These are phyloP conservation scores for Monodelphis domestica DNA, from an alignment of 2,797 vertebrate genomes.

Conservation along the genomic window DNA sequence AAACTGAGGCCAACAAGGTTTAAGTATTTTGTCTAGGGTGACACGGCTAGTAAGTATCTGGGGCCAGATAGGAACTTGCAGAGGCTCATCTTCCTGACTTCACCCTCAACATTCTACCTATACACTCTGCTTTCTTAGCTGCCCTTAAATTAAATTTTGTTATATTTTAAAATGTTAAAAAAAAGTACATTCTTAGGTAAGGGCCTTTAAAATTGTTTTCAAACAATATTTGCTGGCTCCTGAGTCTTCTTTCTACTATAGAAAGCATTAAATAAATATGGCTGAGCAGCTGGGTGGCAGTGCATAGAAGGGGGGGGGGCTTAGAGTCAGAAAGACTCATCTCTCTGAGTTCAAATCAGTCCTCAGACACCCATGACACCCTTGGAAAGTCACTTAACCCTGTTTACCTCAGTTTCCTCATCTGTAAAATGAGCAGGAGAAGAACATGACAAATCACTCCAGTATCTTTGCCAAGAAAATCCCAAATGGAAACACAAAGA, in stretches of 20 bases:
- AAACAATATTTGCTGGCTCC: neutral
- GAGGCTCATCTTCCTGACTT: too few species aligned
- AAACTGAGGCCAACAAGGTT: too few species aligned
- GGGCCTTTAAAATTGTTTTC: neutral
- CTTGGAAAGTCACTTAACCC: neutral
- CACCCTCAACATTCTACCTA: too few species aligned
- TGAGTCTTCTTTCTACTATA: too few species aligned
- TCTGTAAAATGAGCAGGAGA: neutral
- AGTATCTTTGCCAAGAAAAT: neutral
- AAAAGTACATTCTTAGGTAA: neutral
- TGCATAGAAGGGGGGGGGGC: neutral
- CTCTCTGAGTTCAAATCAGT: neutral
- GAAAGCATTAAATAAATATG: neutral
- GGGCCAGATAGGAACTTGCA: too few species aligned
- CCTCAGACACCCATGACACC: neutral
- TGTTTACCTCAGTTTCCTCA: neutral
- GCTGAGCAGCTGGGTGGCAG: neutral
- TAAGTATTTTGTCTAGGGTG: too few species aligned
- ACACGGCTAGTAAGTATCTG: too few species aligned
- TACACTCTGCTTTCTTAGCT: too few species aligned
- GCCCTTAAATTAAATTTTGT: neutral
- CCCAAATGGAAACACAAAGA: neutral
- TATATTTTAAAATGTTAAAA: neutral
- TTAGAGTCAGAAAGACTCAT: too few species aligned
- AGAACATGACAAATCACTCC: neutral